Evolutionary conservation across 2,888 invertebrate genomes (phyloP), one percentile per base, ranked within the genome.

Genomic region (Cerastis leucographa): DNA sequence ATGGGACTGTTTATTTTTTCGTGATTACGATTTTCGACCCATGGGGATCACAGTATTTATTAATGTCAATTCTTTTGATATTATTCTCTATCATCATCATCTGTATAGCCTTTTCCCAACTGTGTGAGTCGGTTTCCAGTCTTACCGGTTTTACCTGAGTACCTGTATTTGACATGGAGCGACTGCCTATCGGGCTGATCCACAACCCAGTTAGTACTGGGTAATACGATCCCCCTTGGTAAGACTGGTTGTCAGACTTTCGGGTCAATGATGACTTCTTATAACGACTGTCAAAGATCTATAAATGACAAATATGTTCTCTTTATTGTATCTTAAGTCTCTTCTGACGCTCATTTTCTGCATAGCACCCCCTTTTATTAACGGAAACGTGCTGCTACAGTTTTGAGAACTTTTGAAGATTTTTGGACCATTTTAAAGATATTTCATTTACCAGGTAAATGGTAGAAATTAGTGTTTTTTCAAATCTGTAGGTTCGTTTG

Each of bases 381-480:
- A 42, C 8, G 14, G 17, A 64, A 9, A 17, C 17, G n/a, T 56
- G 35, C 5, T 19, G 76, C 46, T 65, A 59, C 56, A 44, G 49
- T 56, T 49, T 76, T 81, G 56, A 22, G 9, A 65, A 17, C 56
- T 40, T 12, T n/a, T n/a, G 35, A 35, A 35, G 9, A 9, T 56
- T 56, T 17, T 44, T 81, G 14, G 22, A 64, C 54, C 42, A 44
- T 62, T 72, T 62, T 73, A 22, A 2, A 46, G 17, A 44, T 29
- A 14, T 29, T 61, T 49, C 25, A 51, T 44, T 44, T 49, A 44
- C n/a, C 9, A 17, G 29, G 3, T 29, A 2, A 17, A 29, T 42
- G 8, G 65, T 81, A 19, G 22, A 46, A 19, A 51, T 66, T 29
- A n/a, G 22, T 17, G 35, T 59, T 65, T 11, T 82, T 79, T 56